These are phyloP conservation scores for Ochlodes sylvanus DNA, from an alignment of 2,888 invertebrate species.

Conservation along the genomic window DNA sequence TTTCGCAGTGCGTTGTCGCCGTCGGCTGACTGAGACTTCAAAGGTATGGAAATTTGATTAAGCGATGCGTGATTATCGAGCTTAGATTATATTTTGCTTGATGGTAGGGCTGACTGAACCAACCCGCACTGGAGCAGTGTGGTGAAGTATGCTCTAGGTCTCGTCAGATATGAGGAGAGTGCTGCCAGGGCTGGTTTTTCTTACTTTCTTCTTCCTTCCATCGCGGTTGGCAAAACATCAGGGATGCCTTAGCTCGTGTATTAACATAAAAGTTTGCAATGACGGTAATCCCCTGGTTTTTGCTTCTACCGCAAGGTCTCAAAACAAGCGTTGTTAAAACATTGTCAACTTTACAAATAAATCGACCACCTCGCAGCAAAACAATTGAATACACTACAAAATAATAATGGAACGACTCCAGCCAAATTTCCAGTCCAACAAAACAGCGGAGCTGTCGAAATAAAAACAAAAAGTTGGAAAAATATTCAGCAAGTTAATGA, in stretches of 20 bases:
- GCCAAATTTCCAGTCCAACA: conserved; percentile 34
- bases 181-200: too few relatives aligned
- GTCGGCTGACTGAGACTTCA: background rate
- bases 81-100: background rate
- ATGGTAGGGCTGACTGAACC: background rate
- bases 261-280: too few relatives aligned
- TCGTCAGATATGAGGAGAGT: too few relatives aligned
- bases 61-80: background rate
- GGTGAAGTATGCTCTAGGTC: too few relatives aligned
- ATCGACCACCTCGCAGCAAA: conserved; percentile 15
- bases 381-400: conserved; percentile 36
- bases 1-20: conserved; percentile 5
- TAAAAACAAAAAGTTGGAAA: conserved; percentile 50
- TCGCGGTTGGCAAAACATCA: too few relatives aligned
- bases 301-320: background rate
- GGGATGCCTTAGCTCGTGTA: too few relatives aligned
- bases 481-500: conserved; percentile 74
- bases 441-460: conserved; percentile 41
- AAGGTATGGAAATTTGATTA: conserved; percentile 2
- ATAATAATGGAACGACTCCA: conserved; percentile 31
- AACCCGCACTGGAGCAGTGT: too few relatives aligned
- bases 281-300: too few relatives aligned
- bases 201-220: too few relatives aligned
- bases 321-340: background rate
- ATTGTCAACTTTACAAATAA: conserved; percentile 13